Evolutionary conservation across 2,888 invertebrate species (phyloP), one percentile per base, ranked within the genome.

Genomic region (Electrophaes corylata): DNA sequence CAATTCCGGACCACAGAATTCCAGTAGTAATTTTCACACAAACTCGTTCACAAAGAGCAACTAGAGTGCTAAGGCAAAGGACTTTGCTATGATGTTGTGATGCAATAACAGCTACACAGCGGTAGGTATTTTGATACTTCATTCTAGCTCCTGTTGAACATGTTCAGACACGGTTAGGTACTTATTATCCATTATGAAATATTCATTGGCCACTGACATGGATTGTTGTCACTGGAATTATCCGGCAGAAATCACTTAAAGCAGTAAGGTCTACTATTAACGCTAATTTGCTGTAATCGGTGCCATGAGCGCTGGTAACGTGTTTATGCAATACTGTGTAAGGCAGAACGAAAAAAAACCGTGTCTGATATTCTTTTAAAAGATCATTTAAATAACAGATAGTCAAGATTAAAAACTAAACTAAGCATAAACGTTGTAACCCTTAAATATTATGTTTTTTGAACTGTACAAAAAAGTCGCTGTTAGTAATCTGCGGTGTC

Each of bases 201-300:
- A 88, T 89, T 86, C 87, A 89, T 86, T 78, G 83, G 75, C 83
- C 82, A 84, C 84, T 81, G 72, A 75, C 79, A 76, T 65, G 75
- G 83, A 83, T 83, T 85, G 83, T 88, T 88, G 86, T 86, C 88
- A 86, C 86, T 82, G 76, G 75, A 70, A 83, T 86, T 83, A 86
- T 81, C 78, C 78, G 65, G 72, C 77, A 81, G 80, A 82, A 85
- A 85, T 88, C 86, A 88, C 81, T 87, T 83, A 83, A 60, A 73
- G 73, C 70, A 63, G 64, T 69, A 70, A 69, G 69, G 66, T 67
- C 60, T 67, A 72, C 76, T 81, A 86, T 85, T 85, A 84, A 75
- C 74, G 78, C 75, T 85, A 86, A 88, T 86, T 84, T 85, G 88
- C 84, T 79, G 84, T 93, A 93, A 93, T 92, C 84, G 89, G 80